Conservation (phyloP, 2,888 invertebrate genomes). For the Stenurella melanura region DNA sequence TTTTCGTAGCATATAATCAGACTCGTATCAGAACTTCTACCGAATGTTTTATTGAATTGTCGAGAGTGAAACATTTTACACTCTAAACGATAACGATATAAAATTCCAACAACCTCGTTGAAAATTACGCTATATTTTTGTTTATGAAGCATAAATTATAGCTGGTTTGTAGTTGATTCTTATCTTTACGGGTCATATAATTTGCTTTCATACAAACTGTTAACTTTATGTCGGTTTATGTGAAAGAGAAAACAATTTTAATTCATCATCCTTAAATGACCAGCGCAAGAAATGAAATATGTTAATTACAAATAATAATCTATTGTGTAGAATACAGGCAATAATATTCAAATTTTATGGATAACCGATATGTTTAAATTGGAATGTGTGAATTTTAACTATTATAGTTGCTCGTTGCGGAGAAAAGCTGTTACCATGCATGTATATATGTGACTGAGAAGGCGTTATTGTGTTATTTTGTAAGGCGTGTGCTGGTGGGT, state of each 20-base stretch:
- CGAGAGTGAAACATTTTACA: conserved; percentile 46
- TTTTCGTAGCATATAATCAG: too few relatives aligned
- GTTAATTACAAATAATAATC: conserved; percentile 35
- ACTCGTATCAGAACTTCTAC: neutral
- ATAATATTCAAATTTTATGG: conserved; percentile 33
- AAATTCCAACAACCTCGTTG: conserved; percentile 44
- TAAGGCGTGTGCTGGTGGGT: conserved; percentile 48
- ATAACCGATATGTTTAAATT: conserved; percentile 7
- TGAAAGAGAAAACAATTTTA: conserved; percentile 42
- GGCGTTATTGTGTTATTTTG: conserved; percentile 50
- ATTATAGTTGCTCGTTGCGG: conserved; percentile 15
- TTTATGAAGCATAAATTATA: conserved; percentile 51
- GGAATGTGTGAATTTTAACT: conserved; percentile 36
- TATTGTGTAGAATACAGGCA: conserved; percentile 1
- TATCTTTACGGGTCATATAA: conserved; percentile 51
- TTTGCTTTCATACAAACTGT: conserved; percentile 43
- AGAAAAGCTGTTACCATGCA: conserved; percentile 27
- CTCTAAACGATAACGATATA: conserved; percentile 43
- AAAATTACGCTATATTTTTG: conserved; percentile 45
- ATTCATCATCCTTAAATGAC: conserved; percentile 43
- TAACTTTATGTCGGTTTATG: conserved; percentile 38
- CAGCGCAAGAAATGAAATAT: conserved; percentile 19
- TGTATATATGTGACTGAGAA: conserved; percentile 42
- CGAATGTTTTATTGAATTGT: conserved; percentile 47
- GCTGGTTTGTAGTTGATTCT: conserved; percentile 40